phyloP scores from a whole-genome alignment of 2,888 invertebrate genomes.

The Phyto melanocephala region DNA sequence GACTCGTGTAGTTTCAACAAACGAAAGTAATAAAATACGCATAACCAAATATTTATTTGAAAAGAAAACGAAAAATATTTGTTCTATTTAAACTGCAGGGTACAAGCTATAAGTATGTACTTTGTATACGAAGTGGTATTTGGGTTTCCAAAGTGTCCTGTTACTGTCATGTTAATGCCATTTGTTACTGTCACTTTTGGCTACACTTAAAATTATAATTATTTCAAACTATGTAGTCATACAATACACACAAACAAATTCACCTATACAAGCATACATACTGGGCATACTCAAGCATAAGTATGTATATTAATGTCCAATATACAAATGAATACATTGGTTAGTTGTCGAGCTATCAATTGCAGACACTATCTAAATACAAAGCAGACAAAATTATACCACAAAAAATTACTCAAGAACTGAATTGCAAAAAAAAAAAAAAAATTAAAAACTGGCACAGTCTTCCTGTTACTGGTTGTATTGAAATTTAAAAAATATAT shows the following conservation, averaged over 20 bases:
- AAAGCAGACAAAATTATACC: not conserved
- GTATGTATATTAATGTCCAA: too few relatives aligned
- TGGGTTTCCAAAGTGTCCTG: slow-evolving; percentile 24
- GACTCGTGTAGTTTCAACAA: too few relatives aligned
- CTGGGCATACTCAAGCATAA: not conserved
- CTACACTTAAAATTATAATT: slow-evolving; percentile 34
- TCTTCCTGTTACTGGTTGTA: too few relatives aligned
- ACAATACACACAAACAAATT: not conserved
- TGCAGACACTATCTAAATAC: not conserved
- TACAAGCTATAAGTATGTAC: not conserved
- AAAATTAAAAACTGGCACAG: too few relatives aligned
- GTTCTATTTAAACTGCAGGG: not conserved
- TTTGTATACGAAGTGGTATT: not conserved
- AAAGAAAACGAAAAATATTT: not conserved
- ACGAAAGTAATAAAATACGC: too few relatives aligned
- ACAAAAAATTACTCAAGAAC: not conserved
- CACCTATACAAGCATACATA: not conserved
- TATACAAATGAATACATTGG: too few relatives aligned
- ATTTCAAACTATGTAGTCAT: not conserved
- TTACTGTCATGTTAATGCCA: slow-evolving; percentile 49
- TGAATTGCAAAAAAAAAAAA: too few relatives aligned
- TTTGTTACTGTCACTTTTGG: slow-evolving; percentile 45
- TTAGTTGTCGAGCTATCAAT: not conserved
- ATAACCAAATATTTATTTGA: too few relatives aligned
- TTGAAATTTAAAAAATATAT: too few relatives aligned